phyloP scores from a whole-genome alignment of 2,888 invertebrate genomes.

The Gnatocerus cornutus region DNA sequence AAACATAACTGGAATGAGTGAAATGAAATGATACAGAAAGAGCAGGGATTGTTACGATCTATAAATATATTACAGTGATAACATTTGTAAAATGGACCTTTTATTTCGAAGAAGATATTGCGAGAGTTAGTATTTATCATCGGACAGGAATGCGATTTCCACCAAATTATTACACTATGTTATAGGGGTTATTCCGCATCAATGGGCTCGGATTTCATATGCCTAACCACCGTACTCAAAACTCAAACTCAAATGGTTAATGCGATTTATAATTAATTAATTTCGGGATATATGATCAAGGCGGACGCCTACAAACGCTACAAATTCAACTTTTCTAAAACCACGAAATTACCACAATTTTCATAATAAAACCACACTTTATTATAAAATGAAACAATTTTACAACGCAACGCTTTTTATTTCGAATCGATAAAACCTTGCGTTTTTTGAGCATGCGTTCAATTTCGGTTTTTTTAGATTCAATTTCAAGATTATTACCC shows the following conservation, averaged over 20 bases:
- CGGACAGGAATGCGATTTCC: conserved; percentile 67
- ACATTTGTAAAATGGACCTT: conserved; percentile 72
- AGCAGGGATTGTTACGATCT: conserved; percentile 58
- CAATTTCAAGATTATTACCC: no score
- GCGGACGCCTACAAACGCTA: no score
- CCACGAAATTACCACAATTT: no score
- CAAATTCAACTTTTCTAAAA: no score
- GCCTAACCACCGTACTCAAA: conserved; percentile 61
- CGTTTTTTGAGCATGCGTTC: no score
- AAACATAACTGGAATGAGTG: conserved; percentile 73
- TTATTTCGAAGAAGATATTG: conserved; percentile 71
- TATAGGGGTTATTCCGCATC: conserved; percentile 60
- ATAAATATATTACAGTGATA: conserved; percentile 72
- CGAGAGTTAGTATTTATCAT: conserved; percentile 70
- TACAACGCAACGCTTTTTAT: no score
- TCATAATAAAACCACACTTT: no score
- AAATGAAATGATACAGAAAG: conserved; percentile 64
- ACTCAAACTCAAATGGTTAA: conserved; percentile 55
- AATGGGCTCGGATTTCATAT: conserved; percentile 65
- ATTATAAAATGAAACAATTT: no score
- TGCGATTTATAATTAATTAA: conserved; percentile 52
- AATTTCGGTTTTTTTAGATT: no score
- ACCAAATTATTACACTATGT: conserved; percentile 62
- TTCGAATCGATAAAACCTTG: no score
- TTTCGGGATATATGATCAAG: conserved; percentile 5